These are phyloP conservation scores for Xanthia icteritia DNA, from an alignment of 2,888 invertebrate species.

Conservation along the genomic window DNA sequence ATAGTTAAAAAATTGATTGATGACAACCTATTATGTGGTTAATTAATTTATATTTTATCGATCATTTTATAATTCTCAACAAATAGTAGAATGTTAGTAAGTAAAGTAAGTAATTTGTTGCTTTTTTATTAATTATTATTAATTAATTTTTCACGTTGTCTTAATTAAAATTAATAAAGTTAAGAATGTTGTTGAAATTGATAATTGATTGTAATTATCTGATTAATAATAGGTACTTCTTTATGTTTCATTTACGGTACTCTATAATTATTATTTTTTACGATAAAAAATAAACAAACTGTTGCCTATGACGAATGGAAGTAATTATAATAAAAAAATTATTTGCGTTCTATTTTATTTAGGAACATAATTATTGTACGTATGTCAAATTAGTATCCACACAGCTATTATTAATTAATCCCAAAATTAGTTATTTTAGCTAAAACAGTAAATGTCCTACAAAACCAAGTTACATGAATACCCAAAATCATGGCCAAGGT, in stretches of 20 bases:
- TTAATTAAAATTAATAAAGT: slow-evolving; percentile 3
- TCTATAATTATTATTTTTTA: not conserved
- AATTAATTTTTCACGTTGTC: not conserved
- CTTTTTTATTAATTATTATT: not conserved
- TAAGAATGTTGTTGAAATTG: not conserved
- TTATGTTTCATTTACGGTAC: not conserved
- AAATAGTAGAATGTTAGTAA: not conserved
- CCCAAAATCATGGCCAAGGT: slow-evolving; percentile 30
- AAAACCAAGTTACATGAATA: slow-evolving; percentile 6
- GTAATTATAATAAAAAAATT: not conserved
- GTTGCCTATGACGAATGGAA: not conserved
- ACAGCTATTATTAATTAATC: not conserved
- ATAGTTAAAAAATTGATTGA: slow-evolving; percentile 4
- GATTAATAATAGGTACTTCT: not conserved
- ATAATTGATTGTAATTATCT: not conserved
- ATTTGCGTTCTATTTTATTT: not conserved
- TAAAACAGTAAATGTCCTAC: not conserved
- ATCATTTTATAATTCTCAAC: slow-evolving; percentile 7
- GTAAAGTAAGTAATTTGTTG: not conserved
- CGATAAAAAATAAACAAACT: not conserved
- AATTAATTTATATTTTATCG: not conserved
- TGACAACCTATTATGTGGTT: slow-evolving; percentile 1
- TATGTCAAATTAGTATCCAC: not conserved
- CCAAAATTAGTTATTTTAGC: too few relatives aligned
- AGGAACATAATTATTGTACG: not conserved